Evolutionary conservation across 1,140 invertebrate genomes (phyloP), one percentile per base, ranked within the genome.

Genomic region (Anoplophora glabripennis): DNA sequence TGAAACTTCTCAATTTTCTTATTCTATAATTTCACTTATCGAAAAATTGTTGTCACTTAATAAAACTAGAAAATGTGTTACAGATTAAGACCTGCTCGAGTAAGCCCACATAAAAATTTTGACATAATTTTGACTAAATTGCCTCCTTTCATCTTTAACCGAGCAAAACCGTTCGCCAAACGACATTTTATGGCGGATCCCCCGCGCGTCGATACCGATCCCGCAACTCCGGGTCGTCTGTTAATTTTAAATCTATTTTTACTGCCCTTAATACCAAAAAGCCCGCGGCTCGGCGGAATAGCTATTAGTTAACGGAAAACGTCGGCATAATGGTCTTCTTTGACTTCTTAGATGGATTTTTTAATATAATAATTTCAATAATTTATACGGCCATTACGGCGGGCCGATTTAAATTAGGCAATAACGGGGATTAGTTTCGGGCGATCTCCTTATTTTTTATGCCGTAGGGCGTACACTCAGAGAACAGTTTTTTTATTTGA

Each of bases 341-440:
- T 81, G 79, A 79, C 78, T 79, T 79, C 78, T 78, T 78, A 81
- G 80, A 83, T 82, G 81, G 81, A 82, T 82, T 82, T 83, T 83
- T 82, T 83, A 83, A 83, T 83, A 81, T 80, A 83, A 83, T 83
- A 82, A 83, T 82, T 82, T 78, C 80, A 77, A 83, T 83, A 82
- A 83, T 83, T 82, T 82, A 81, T 82, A 70, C 75, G 77, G 49
- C 49, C 49, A 53, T 53, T 53, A 53, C 42, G 53, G 9, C 45
- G 48, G 61, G 65, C 63, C 71, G 67, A 73, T 73, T 72, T 73
- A 74, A 73, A 74, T 74, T 74, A 74, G 71, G 53, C 71, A 69
- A 73, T 74, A 74, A 73, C 70, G 55, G 63, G 67, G 71, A 71
- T 71, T 69, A 71, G 67, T 61, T 64, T 54, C 53, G 21, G 21